phyloP scores from a whole-genome alignment of 2,113 vertebrate genomes.

The Furnarius figulus region DNA sequence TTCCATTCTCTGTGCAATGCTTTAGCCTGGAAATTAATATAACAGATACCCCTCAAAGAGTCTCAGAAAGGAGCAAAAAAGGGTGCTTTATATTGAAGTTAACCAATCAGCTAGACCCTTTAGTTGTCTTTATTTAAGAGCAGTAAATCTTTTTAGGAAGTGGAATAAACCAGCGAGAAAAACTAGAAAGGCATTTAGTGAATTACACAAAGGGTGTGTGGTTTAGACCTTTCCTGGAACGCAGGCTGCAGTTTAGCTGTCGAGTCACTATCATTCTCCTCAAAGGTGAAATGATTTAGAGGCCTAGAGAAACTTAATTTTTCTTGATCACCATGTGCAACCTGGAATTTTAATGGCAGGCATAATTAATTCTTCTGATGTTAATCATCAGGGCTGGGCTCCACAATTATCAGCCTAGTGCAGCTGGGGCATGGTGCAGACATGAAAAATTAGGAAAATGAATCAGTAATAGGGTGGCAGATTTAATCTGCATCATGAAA shows the following conservation, averaged over 20 bases:
- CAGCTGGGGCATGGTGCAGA: slow-evolving; percentile 99
- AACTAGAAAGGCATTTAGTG: slow-evolving; percentile 64
- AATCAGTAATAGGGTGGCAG: slow-evolving; percentile 99
- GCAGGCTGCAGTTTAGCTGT: slow-evolving; percentile 84
- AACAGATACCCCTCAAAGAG: slow-evolving; percentile 43
- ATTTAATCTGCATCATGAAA: slow-evolving; percentile 99
- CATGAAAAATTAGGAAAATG: slow-evolving; percentile 99
- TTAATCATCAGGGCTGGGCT: slow-evolving; percentile 99
- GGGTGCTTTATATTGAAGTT: slow-evolving; percentile 8
- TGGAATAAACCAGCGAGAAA: slow-evolving; percentile 63
- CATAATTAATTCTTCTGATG: slow-evolving; percentile 99
- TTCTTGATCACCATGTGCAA: slow-evolving; percentile 99
- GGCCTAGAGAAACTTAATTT: slow-evolving; percentile 99
- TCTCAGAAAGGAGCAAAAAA: neutral
- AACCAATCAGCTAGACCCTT: slow-evolving; percentile 10
- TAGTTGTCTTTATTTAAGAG: slow-evolving; percentile 43
- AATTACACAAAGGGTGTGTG: slow-evolving; percentile 77
- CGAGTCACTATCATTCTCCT: slow-evolving; percentile 90
- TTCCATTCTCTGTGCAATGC: slow-evolving; percentile 34
- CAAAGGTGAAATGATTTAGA: slow-evolving; percentile 99
- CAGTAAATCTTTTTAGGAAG: slow-evolving; percentile 64
- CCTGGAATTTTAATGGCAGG: slow-evolving; percentile 99
- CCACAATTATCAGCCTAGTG: slow-evolving; percentile 99
- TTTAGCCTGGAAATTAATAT: slow-evolving; percentile 59
- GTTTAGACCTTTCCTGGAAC: slow-evolving; percentile 76